A percentile compares a stretch with the other conserved stretches of the same genome.
phyloP scores from a whole-genome alignment of 2,888 invertebrate species.

The Leuctra nigra region DNA sequence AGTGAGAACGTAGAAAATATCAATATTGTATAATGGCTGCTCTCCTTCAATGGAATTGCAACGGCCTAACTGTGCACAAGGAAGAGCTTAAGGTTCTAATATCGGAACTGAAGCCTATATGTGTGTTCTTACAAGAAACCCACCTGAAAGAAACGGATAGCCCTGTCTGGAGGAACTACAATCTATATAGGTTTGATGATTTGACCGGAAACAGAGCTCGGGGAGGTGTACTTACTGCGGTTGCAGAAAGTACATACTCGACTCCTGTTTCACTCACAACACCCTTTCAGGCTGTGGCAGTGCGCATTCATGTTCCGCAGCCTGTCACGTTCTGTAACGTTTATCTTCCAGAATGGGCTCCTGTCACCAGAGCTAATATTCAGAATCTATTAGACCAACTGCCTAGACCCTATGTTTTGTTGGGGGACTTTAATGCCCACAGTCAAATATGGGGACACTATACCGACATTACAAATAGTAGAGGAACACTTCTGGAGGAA shows the following conservation, averaged over 20 bases:
- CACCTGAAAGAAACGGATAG: neutral
- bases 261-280: neutral
- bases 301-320: neutral
- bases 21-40: too few relatives aligned
- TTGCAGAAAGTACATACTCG: neutral
- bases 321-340: constrained; percentile 2
- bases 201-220: neutral
- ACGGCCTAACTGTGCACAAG: neutral
- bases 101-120: neutral
- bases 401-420: neutral
- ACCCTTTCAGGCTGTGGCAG: constrained; percentile 1
- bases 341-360: neutral
- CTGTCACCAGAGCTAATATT: neutral
- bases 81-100: neutral
- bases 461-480: neutral
- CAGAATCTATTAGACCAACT: neutral
- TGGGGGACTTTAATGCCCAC: constrained; percentile 14
- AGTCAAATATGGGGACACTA: constrained; percentile 4
- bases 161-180: neutral
- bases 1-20: too few relatives aligned
- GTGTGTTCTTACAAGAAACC: neutral
- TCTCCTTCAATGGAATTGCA: neutral
- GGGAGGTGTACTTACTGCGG: neutral
- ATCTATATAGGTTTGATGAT: neutral
- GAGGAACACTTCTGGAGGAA: constrained; percentile 10